These are phyloP conservation scores for Tympanoctomys barrerae DNA, from an alignment of 2,797 vertebrate genomes.

Conservation along the genomic window DNA sequence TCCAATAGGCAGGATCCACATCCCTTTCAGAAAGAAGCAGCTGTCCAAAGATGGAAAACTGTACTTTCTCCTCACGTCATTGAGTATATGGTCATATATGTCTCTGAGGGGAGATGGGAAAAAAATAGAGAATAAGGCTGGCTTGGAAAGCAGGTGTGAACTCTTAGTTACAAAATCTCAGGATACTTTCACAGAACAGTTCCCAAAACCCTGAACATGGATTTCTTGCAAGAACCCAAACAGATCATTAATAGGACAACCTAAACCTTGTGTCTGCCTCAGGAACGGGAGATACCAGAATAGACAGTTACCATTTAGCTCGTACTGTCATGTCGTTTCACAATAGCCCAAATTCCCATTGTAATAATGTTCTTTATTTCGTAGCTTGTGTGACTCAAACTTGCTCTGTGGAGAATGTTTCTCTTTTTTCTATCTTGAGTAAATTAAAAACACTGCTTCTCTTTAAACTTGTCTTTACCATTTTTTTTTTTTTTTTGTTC, in stretches of 20 bases:
- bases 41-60: neutral
- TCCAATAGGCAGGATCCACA: neutral
- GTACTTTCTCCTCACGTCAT: neutral
- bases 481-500: neutral
- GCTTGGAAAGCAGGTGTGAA: neutral
- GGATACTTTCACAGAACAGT: neutral
- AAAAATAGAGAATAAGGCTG: neutral
- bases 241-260: neutral
- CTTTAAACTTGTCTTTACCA: neutral
- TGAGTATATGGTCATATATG: neutral
- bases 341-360: neutral
- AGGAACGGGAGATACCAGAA: neutral
- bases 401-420: neutral
- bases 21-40: neutral
- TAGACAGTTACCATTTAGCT: neutral
- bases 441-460: neutral
- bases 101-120: neutral
- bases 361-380: neutral
- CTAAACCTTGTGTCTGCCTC: neutral
- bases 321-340: neutral
- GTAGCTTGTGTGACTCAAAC: neutral
- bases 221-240: neutral
- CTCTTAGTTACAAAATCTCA: neutral
- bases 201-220: neutral
- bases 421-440: neutral